phyloP scores from a whole-genome alignment of 30 jellyfish, hydroid and myxozoan genomes.

The Mastigias papua region DNA sequence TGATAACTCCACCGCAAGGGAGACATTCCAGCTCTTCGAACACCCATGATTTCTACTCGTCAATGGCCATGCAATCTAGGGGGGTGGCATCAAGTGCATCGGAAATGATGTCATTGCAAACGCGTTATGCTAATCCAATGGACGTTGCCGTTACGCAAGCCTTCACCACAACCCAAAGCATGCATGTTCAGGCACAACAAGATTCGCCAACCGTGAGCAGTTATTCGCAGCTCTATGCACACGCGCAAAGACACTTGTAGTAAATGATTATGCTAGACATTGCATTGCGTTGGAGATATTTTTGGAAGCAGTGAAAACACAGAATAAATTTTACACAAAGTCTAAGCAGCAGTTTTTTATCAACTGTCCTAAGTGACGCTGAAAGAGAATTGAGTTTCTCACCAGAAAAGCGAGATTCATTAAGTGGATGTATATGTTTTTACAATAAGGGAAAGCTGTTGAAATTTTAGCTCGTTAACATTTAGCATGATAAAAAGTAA shows the following conservation, averaged over 20 bases:
- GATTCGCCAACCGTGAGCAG: conserved; percentile 78
- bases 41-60: conserved; percentile 88
- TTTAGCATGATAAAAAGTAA: neutral
- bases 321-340: neutral
- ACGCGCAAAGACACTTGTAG: conserved; percentile 85
- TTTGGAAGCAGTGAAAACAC: conserved; percentile 24
- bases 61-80: conserved; percentile 89
- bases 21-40: conserved; percentile 74
- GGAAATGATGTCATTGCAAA: conserved; percentile 83
- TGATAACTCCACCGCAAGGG: conserved; percentile 86
- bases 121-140: conserved; percentile 84
- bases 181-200: conserved; percentile 74
- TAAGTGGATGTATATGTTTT: conserved; percentile 64
- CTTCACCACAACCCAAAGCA: conserved; percentile 83
- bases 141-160: conserved; percentile 83
- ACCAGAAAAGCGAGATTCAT: neutral
- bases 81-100: conserved; percentile 71
- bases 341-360: conserved; percentile 5
- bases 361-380: neutral
- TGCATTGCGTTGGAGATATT: conserved; percentile 31
- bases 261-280: neutral
- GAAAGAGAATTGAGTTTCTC: neutral
- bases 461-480: conserved; percentile 23
- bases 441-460: conserved; percentile 60
- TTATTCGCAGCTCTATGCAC: conserved; percentile 79